Percentiles rank a stretch among this genome's conserved stretches.
Evolutionary conservation across 2,113 vertebrate genomes (phyloP).

Genomic region (Bagarius yarrelli): DNA sequence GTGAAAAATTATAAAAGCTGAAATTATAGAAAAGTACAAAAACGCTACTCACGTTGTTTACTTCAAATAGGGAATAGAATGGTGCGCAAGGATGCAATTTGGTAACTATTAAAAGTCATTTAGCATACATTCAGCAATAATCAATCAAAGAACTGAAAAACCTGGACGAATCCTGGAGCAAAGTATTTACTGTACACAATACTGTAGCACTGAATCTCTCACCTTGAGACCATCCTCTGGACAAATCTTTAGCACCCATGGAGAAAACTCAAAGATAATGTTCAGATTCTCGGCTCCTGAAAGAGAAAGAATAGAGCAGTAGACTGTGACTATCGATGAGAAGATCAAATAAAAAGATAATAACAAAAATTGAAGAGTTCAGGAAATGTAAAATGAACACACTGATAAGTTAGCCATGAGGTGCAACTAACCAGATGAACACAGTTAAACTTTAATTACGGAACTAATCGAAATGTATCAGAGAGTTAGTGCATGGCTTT

Average conservation of each 20-base stretch:
- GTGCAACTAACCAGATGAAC: not conserved
- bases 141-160: not conserved
- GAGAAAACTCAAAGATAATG: slow-evolving; percentile 92
- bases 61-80: no score
- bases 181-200: not conserved
- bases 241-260: slow-evolving; percentile 93
- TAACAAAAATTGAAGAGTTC: not conserved
- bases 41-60: no score
- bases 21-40: no score
- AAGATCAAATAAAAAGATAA: not conserved
- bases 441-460: not conserved
- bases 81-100: no score
- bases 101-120: not conserved
- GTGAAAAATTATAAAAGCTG: no score
- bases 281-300: slow-evolving; percentile 89
- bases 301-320: not conserved
- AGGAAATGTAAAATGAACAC: not conserved
- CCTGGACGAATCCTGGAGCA: not conserved
- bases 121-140: not conserved
- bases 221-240: slow-evolving; percentile 96
- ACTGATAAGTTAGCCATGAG: not conserved
- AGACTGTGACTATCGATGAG: not conserved
- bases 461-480: not conserved
- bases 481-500: not conserved
- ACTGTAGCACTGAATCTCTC: slow-evolving; percentile 1